These are phyloP conservation scores for Spilarctia lutea DNA, from an alignment of 2,888 invertebrate species.

Conservation along the genomic window DNA sequence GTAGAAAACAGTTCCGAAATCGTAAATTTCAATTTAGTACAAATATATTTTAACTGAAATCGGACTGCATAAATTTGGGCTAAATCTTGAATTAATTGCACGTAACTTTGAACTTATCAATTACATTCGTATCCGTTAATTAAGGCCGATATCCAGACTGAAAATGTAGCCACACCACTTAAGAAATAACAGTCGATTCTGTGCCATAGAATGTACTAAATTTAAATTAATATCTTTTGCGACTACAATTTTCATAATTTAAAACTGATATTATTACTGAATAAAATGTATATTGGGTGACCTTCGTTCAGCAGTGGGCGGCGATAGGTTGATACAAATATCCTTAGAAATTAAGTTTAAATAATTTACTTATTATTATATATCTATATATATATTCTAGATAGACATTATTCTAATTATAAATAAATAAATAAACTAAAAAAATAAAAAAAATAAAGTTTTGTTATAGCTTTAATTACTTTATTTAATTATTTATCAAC, in stretches of 20 bases:
- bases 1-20: not conserved
- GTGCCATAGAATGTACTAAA: slow-evolving; percentile 13
- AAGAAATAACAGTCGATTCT: slow-evolving; percentile 44
- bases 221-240: slow-evolving; percentile 13
- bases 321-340: too few species aligned
- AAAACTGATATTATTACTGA: not conserved
- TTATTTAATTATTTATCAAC: too few species aligned
- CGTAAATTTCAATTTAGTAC: not conserved
- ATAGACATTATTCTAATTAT: too few species aligned
- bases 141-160: slow-evolving; percentile 46
- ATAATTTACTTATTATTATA: too few species aligned
- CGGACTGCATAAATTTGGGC: slow-evolving; percentile 16
- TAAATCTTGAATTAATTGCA: slow-evolving; percentile 40
- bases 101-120: slow-evolving; percentile 53
- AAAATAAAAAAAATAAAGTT: too few species aligned
- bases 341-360: too few species aligned
- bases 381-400: too few species aligned
- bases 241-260: not conserved
- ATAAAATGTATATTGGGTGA: too few species aligned
- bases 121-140: slow-evolving; percentile 54
- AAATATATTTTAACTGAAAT: not conserved
- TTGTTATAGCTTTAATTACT: too few species aligned
- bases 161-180: slow-evolving; percentile 29
- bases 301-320: too few species aligned
- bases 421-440: too few species aligned